Evolutionary conservation across 2,888 invertebrate species (phyloP).

Genomic region (Scaptomyza flava): DNA sequence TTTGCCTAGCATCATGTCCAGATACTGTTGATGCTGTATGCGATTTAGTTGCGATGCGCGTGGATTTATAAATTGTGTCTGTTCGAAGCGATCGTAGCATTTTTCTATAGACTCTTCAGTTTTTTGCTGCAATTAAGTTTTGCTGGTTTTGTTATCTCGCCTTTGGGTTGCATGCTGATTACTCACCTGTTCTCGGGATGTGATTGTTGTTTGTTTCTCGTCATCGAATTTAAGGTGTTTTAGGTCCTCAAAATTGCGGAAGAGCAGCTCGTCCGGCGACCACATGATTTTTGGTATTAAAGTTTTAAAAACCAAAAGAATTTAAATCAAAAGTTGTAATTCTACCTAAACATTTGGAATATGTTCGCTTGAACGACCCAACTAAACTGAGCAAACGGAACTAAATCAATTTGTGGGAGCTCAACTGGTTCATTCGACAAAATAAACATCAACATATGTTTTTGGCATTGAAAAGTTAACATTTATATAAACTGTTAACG

Average conservation of each 20-base stretch:
- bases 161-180: slow-evolving; percentile 12
- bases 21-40: slow-evolving; percentile 87
- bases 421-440: slow-evolving; percentile 13
- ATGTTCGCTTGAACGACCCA: slow-evolving; percentile 19
- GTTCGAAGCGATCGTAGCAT: slow-evolving; percentile 85
- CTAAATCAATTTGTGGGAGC: not conserved
- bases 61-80: slow-evolving; percentile 85
- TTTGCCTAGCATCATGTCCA: slow-evolving; percentile 88
- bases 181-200: slow-evolving; percentile 87
- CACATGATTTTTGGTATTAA: slow-evolving; percentile 51
- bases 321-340: slow-evolving; percentile 27
- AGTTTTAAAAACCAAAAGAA: slow-evolving; percentile 25
- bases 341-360: slow-evolving; percentile 5
- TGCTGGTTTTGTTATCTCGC: slow-evolving; percentile 3
- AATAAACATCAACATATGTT: slow-evolving; percentile 25
- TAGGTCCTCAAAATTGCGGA: slow-evolving; percentile 79
- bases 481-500: not conserved
- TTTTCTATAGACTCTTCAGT: slow-evolving; percentile 86
- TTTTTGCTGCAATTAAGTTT: slow-evolving; percentile 83
- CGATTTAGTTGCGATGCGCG: slow-evolving; percentile 87
- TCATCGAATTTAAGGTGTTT: slow-evolving; percentile 86
- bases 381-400: slow-evolving; percentile 2
- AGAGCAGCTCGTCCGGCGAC: slow-evolving; percentile 59
- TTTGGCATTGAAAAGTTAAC: not conserved
- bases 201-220: slow-evolving; percentile 86